Conservation (phyloP, 2,113 vertebrate genomes). For the Meleagris gallopavo region DNA sequence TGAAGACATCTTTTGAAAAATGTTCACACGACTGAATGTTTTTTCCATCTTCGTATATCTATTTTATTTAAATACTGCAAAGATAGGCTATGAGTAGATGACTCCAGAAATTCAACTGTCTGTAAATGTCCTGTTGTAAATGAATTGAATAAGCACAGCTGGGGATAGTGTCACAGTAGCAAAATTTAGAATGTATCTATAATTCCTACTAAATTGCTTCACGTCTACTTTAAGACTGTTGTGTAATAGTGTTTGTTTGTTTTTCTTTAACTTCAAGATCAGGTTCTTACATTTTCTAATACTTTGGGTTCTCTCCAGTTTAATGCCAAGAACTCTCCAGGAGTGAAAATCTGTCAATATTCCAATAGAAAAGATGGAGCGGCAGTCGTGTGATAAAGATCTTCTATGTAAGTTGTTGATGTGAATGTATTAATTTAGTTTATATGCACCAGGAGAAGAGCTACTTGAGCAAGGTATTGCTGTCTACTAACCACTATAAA, state of each 20-base stretch:
- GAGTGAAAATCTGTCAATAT: constrained; percentile 13
- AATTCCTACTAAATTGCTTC: background rate
- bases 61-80: background rate
- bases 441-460: constrained; percentile 38
- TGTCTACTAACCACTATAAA: constrained; percentile 33
- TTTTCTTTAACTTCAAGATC: background rate
- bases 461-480: constrained; percentile 33
- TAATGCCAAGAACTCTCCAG: background rate
- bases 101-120: background rate
- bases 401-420: constrained; percentile 4
- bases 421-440: constrained; percentile 62
- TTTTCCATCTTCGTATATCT: constrained; percentile 28
- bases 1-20: constrained; percentile 36
- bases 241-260: background rate
- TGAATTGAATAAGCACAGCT: background rate
- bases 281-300: background rate
- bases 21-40: background rate
- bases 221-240: fast-evolving
- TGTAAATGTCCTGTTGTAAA: background rate
- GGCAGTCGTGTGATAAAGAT: background rate
- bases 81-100: background rate
- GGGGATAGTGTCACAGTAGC: background rate
- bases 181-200: background rate
- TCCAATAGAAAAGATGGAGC: constrained; percentile 35
- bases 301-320: background rate